phyloP scores from a whole-genome alignment of 2,797 vertebrate genomes.

The Halcyon smyrnensis region DNA sequence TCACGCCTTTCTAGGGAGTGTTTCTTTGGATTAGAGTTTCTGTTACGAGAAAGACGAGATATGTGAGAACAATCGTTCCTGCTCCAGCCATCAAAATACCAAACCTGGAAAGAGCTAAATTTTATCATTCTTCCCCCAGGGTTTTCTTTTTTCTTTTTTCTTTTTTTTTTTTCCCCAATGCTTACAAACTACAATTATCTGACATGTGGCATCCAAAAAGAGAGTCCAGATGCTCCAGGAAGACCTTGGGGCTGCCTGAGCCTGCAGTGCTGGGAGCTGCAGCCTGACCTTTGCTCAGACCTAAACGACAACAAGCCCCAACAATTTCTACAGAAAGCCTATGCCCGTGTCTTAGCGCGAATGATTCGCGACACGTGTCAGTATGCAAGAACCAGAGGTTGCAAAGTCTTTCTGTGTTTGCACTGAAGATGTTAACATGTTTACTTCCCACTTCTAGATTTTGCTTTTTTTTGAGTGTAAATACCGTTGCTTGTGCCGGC shows the following conservation, averaged over 20 bases:
- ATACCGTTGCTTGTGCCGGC: neutral
- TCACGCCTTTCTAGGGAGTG: neutral
- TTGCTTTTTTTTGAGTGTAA: neutral
- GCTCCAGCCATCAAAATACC: neutral
- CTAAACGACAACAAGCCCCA: neutral
- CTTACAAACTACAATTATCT: constrained; percentile 11
- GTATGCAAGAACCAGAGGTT: neutral
- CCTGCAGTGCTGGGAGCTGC: neutral
- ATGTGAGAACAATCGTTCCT: neutral
- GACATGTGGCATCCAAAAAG: neutral
- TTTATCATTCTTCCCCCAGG: neutral
- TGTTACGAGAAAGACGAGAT: constrained; percentile 5
- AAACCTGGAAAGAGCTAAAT: neutral
- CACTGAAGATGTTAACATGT: neutral
- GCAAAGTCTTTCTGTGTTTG: neutral
- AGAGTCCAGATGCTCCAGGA: neutral
- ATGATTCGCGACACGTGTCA: neutral
- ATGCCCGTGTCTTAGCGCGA: neutral
- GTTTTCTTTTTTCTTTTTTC: too few relatives aligned
- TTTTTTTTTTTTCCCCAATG: neutral
- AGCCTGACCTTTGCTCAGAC: neutral
- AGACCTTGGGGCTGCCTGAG: neutral
- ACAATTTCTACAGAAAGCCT: neutral
- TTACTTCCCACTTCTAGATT: neutral
- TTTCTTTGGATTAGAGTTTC: constrained; percentile 30